Percentiles rank a stretch among this genome's conserved stretches.
phyloP scores from a whole-genome alignment of 2,888 invertebrate species.

The Plebejus argus region DNA sequence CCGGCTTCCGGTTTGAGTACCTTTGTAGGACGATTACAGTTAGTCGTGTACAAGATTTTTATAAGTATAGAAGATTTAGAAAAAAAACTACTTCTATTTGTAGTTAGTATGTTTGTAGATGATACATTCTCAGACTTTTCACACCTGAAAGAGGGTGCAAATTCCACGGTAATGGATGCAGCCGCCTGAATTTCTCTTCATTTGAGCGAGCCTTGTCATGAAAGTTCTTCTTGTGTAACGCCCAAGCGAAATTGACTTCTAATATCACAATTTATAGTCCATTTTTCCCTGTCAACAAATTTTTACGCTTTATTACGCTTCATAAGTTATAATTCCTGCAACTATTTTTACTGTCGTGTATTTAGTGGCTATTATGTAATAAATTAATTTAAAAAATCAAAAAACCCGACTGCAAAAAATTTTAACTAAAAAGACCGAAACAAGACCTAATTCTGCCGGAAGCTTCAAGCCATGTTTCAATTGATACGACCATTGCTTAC shows the following conservation, averaged over 20 bases:
- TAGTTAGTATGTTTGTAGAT: neutral
- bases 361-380: neutral
- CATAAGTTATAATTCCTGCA: neutral
- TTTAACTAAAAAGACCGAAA: too few relatives aligned
- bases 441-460: too few relatives aligned
- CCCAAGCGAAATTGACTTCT: neutral
- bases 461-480: too few relatives aligned
- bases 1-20: too few relatives aligned
- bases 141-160: constrained; percentile 5
- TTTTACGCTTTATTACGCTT: constrained; percentile 1
- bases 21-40: too few relatives aligned
- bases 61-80: too few relatives aligned
- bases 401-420: too few relatives aligned
- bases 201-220: neutral
- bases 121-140: neutral
- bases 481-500: too few relatives aligned
- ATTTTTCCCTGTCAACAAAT: neutral
- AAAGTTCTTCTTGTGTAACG: neutral
- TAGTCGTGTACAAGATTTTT: too few relatives aligned
- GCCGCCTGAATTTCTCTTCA: constrained; percentile 1
- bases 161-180: neutral
- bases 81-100: too few relatives aligned
- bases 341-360: neutral
- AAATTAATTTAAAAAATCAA: too few relatives aligned
- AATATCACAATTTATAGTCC: neutral